Base-by-base conservation (phyloP, 1,140 invertebrate species). In the Cotesia typhae region DNA sequence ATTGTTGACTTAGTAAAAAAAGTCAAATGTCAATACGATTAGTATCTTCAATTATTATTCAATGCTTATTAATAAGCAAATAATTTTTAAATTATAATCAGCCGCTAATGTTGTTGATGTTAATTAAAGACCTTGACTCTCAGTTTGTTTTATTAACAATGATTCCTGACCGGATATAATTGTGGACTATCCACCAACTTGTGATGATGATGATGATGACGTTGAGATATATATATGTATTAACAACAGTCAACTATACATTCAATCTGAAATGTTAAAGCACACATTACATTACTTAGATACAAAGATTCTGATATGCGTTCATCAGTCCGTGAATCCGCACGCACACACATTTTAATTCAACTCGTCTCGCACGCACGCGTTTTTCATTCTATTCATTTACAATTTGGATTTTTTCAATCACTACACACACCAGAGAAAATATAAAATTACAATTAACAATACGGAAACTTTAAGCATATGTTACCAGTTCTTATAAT, bases 321-420 rank as follows among this genome's bases (percentile, higher is more conserved):
- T 55, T 67, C 47, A 55, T 28, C 51, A 67, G 66, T 52, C 41
- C 66, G 66, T 67, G 20, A 52, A 52, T 67, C 66, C 66, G 66
- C 51, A 67, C 47, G 66, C 66, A 53, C 20, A 59, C 57, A 20
- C 41, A 10, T 47, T 47, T 47, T 57, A 57, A 17, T 37, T 17
- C 53, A 14, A 20, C 9, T 67, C 66, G 66, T 67, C 66, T 17
- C 66, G 66, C 66, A 67, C 66, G 66, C 66, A 67, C 66, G 66
- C 20, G 47, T 67, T 20, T 67, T 41, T 52, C 51, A 36, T n/a
- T 47, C 41, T 47, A 47, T 47, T 59, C 38, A 41, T 52, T 66
- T 52, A 35, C 38, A 66, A 66, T 28, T 66, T 53, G 10, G 7
- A 28, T 67, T 67, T 37, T 14, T 51, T 35, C n/a, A 20, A 55